These are phyloP conservation scores for Hypocryptadius cinnamomeus DNA, from an alignment of 2,113 vertebrate genomes.

Conservation along the genomic window DNA sequence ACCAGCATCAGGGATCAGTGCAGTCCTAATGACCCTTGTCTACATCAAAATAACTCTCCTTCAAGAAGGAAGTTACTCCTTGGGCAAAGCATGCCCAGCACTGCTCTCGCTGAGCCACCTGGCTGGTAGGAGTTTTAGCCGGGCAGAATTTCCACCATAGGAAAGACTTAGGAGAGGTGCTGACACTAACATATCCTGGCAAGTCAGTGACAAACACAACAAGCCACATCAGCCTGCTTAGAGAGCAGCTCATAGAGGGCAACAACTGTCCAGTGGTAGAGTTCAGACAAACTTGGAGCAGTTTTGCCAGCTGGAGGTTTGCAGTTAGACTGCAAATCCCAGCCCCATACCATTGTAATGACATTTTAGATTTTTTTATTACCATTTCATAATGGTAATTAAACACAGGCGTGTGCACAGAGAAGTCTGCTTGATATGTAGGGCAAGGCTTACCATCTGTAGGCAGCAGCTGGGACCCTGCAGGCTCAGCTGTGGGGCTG, in stretches of 20 bases:
- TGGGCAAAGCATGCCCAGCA: not conserved
- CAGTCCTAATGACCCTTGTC: not conserved
- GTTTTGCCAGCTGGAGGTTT: not conserved
- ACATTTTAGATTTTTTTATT: not conserved
- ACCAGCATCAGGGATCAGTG: not conserved
- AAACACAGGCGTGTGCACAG: not conserved
- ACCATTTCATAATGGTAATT: not conserved
- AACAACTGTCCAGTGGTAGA: not conserved
- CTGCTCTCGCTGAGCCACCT: not conserved
- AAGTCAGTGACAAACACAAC: not conserved
- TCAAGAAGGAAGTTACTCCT: not conserved
- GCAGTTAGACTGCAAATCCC: not conserved
- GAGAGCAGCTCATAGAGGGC: not conserved
- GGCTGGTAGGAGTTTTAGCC: not conserved
- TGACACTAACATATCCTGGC: not conserved
- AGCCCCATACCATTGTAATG: not conserved
- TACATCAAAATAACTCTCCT: not conserved
- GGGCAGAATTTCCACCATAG: not conserved
- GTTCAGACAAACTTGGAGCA: not conserved
- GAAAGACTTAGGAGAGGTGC: not conserved
- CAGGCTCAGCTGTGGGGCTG: not conserved
- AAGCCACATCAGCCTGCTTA: not conserved
- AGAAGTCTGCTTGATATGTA: not conserved
- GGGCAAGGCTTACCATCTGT: not conserved
- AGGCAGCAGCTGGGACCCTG: fast-evolving